Evolutionary conservation across 2,113 vertebrate genomes (phyloP).

Genomic region (Lampris incognitus): DNA sequence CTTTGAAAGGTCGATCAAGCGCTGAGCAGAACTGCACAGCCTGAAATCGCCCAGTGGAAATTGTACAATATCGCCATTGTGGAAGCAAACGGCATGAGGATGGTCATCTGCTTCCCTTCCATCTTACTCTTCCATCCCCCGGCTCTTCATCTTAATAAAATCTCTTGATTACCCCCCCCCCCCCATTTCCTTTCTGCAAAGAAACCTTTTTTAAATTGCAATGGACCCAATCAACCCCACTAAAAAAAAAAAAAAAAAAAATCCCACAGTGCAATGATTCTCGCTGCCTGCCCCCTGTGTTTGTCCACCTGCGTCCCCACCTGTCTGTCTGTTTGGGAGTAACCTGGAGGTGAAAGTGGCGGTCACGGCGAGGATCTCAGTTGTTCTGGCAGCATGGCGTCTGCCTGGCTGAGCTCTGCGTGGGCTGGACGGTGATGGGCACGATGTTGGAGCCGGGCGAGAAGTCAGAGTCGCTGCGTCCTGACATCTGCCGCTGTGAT

Average conservation of each 20-base stretch:
- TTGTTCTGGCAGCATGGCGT: conserved; percentile 89
- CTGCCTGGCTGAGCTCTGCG: conserved; percentile 83
- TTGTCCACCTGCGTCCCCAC: no score
- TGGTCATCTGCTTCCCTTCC: conserved; percentile 15
- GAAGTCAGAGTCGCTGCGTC: conserved; percentile 81
- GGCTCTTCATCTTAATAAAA: conserved; percentile 8
- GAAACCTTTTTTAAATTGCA: conserved; percentile 14
- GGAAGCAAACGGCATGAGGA: background rate
- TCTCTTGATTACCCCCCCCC: conserved; percentile 20
- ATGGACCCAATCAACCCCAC: conserved; percentile 28
- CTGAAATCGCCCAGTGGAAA: conserved; percentile 31
- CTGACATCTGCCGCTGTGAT: conserved; percentile 88
- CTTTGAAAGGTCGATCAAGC: conserved; percentile 46
- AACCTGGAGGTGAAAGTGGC: conserved; percentile 56
- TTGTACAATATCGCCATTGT: conserved; percentile 12
- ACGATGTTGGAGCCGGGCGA: conserved; percentile 86
- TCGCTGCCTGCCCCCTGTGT: conserved; percentile 36
- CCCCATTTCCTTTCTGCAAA: conserved; percentile 5
- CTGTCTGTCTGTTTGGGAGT: conserved; percentile 42
- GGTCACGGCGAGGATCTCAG: conserved; percentile 71
- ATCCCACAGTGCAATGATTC: conserved; percentile 33
- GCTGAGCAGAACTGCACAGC: conserved; percentile 36
- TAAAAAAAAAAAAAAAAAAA: background rate
- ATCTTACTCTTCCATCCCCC: background rate
- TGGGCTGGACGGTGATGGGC: conserved; percentile 89